Evolutionary conservation across 2,888 invertebrate species (phyloP), one percentile per base, ranked within the genome.

Genomic region (Callyntrura sp.): DNA sequence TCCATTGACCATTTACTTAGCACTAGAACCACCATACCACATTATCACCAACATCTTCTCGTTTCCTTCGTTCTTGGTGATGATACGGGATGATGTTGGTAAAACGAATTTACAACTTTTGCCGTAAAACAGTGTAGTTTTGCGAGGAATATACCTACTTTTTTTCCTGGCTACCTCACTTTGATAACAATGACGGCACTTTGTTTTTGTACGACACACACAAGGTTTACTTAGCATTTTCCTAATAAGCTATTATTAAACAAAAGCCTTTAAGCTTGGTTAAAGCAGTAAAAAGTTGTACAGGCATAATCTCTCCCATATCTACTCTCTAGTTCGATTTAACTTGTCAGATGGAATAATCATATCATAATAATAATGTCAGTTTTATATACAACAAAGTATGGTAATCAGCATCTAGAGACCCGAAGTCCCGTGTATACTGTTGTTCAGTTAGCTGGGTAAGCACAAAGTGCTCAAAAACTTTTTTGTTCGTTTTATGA

Each of bases 81-180:
- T 68, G 68, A n/a, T n/a, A n/a, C n/a, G n/a, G n/a, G n/a, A 68
- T 68, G 17, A 83, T 76, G 76, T 76, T 76, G 25, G 25, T 9
- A 51, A 23, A 76, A 51, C 20, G 76, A 28, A 76, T 76, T 82
- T 82, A 82, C 68, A 88, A 88, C 83, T 88, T 88, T 83, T 62
- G 76, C 83, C 88, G 83, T 88, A 88, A 88, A 88, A 88, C 68
- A 88, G 88, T n/a, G n/a, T 76, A 45, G 81, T 65, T 65, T 65
- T 8, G 20, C 43, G 6, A 60, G 60, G 51, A 17, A 51, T 35
- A 11, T 17, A n/a, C 55, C 43, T 25, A 85, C 73, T 76, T 73
- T 35, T 45, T 73, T 84, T 73, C 84, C 55, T 55, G 55, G 76
- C 76, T 79, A 35, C 55, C n/a, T n/a, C n/a, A n/a, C n/a, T 57